Base-by-base conservation (phyloP, 2,113 vertebrate species). In the Himantopus leucocephalus region DNA sequence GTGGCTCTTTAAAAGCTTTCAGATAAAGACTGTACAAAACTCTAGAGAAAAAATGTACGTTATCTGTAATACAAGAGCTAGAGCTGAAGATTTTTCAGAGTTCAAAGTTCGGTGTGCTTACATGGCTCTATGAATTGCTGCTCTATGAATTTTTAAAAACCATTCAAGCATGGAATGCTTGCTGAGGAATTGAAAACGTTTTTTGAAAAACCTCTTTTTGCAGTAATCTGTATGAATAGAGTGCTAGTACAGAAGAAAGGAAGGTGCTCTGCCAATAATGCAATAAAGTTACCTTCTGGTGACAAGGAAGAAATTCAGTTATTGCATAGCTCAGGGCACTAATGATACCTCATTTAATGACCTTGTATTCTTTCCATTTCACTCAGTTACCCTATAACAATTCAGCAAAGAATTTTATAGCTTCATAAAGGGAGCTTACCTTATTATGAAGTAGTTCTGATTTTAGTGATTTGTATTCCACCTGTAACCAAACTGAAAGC, bases 61-160 rank as follows among this genome's bases (percentile, higher is more conserved):
- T 76, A 35, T 47, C 37, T 63, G 20, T 70, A 37, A 80, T 59
- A 45, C 4, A 90, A 48, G 50, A 59, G 32, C 3, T 58, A 37
- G 45, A 88, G n/a, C 26, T 86, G 76, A 66, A 88, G 41, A 22
- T 26, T 47, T 47, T 78, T 59, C 7, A 55, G 35, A 81, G 14
- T 48, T 85, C 6, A 10, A 55, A 78, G 35, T 66, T 80, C 47
- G n/a, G 12, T 32, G 80, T 84, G 32, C 47, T 84, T 59, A 22
- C 8, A 14, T 20, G 27, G 6, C 6, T 74, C 24, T 41, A 1
- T 43, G 17, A 77, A 48, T 79, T 0, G 0, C 26, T 75, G 47
- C 35, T 55, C 14, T 70, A 32, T 56, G 15, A 39, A 43, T 35
- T 75, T 86, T 78, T 37, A 13, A 94, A 89, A 93, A 41, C 16